These are phyloP conservation scores for Stenolophus ochropezus DNA, from an alignment of 2,888 invertebrate species.

Conservation along the genomic window DNA sequence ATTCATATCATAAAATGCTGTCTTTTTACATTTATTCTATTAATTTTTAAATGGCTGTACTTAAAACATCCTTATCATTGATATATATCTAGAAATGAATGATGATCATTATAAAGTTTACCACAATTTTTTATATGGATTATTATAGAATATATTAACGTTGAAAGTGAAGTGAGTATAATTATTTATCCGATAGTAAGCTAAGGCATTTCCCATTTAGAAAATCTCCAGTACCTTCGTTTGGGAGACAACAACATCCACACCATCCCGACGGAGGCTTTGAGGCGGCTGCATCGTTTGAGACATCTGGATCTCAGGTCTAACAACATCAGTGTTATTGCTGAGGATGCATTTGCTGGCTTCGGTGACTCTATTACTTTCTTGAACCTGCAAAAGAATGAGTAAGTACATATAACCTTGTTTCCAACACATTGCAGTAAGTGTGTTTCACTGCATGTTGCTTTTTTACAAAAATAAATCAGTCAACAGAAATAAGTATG, in stretches of 20 bases:
- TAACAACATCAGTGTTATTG: conserved; percentile 89
- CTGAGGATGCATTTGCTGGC: conserved; percentile 90
- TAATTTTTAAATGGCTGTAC: too few relatives aligned
- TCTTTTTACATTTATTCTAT: too few relatives aligned
- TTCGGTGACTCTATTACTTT: conserved; percentile 95
- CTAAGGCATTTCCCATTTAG: conserved; percentile 72
- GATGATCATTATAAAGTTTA: too few relatives aligned
- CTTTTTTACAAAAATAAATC: too few relatives aligned
- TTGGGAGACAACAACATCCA: conserved; percentile 92
- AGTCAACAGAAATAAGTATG: too few relatives aligned
- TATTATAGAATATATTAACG: too few relatives aligned
- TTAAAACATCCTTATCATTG: too few relatives aligned
- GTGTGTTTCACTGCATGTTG: background rate
- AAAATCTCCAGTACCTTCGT: conserved; percentile 91
- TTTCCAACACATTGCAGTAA: background rate
- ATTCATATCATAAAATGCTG: too few relatives aligned
- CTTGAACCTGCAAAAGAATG: conserved; percentile 92
- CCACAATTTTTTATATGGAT: too few relatives aligned
- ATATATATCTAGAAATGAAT: too few relatives aligned
- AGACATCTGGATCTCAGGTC: conserved; percentile 90
- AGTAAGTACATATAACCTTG: conserved; percentile 77
- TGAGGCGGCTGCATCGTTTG: conserved; percentile 88
- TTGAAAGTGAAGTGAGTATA: too few relatives aligned
- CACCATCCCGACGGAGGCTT: conserved; percentile 88
- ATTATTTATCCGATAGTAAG: too few relatives aligned